Evolutionary conservation across 2,888 invertebrate genomes (phyloP), one percentile per base, ranked within the genome.

Genomic region (Noctuana brunneofusca): DNA sequence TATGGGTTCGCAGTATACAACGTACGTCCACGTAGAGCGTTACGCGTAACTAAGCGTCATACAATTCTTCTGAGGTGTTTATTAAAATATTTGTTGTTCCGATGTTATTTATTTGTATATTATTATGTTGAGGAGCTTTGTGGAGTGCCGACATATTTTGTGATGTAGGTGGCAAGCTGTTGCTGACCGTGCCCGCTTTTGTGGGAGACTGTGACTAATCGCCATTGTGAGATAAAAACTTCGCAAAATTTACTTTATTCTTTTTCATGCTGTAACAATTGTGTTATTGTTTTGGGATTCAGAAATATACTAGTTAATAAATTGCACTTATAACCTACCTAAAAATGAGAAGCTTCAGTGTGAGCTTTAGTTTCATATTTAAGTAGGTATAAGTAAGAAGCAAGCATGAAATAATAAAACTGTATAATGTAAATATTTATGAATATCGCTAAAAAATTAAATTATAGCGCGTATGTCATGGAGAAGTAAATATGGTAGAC

Each of bases 71-170:
- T 76, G 85, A 84, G 83, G 80, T 87, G 88, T 85, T 89, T 90
- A 90, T 89, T 90, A 90, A 89, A 90, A 90, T 91, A 90, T 91
- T 91, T 90, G 91, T 89, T 89, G 89, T 90, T 87, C 84, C 76
- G 82, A 79, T 76, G 80, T 88, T 89, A 89, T 90, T 90, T 89
- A 89, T 90, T 89, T 89, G 89, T 89, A 87, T 84, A 43, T 18
- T 43, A 43, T 43, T 43, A 85, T 78, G 84, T 74, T 71, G 77
- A 76, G 78, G 78, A 76, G 79, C 88, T 89, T 89, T 89, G 87
- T 84, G 80, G 66, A 68, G 64, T 70, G 83, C 87, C 88, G 87
- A 78, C 87, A 71, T 75, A 72, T 73, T 74, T 69, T 35, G 38
- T 55, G 62, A 62, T 62, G 62, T 62, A 70, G 79, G 81, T 79